Evolutionary conservation across 2,888 invertebrate species (phyloP).

Genomic region (Mythimna albipuncta): DNA sequence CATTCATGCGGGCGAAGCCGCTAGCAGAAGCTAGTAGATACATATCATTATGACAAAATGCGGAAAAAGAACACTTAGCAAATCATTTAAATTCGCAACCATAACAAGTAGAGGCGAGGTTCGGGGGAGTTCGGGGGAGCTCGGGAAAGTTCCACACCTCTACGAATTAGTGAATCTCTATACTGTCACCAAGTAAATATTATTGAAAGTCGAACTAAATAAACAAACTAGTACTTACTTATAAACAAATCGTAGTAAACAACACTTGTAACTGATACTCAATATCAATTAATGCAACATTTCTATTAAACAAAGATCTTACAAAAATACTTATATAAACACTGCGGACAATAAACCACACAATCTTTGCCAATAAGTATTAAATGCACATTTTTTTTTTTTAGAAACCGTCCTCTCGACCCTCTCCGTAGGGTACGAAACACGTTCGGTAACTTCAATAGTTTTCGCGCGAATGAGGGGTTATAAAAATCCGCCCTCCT

Average conservation of each 20-base stretch:
- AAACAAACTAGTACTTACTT: constrained; percentile 31
- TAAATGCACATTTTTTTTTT: neutral
- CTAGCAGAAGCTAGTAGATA: too few species aligned
- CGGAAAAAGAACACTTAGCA: neutral
- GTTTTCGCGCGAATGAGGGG: constrained; percentile 70
- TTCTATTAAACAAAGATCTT: neutral
- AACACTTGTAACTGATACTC: neutral
- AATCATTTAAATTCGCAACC: neutral
- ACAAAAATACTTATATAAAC: neutral
- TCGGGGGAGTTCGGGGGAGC: too few species aligned
- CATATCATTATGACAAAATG: neutral
- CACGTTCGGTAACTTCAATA: constrained; percentile 70
- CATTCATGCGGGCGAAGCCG: too few species aligned
- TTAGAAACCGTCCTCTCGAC: neutral
- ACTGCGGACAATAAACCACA: neutral
- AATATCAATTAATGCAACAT: neutral
- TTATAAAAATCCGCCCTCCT: constrained; percentile 67
- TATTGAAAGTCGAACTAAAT: neutral
- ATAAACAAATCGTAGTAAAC: constrained; percentile 27
- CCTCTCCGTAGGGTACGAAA: constrained; percentile 28
- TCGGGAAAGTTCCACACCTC: neutral
- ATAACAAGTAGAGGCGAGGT: too few species aligned
- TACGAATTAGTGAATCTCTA: constrained; percentile 1
- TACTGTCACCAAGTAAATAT: neutral
- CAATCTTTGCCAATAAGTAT: neutral